Conservation (phyloP, 2,888 invertebrate genomes). For the Glaucopsyche alexis region DNA sequence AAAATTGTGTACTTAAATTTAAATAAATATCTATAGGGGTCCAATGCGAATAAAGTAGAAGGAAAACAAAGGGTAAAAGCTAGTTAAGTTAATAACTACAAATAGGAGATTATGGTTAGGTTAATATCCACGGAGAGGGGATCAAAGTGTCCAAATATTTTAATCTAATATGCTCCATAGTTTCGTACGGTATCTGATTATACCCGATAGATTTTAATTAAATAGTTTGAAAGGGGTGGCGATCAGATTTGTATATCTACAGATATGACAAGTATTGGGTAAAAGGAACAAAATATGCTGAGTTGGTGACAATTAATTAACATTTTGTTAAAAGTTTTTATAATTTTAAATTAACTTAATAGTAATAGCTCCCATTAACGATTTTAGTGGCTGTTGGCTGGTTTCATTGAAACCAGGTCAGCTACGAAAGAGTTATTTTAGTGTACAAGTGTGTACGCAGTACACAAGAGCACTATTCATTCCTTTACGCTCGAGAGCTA, state of each 20-base stretch:
- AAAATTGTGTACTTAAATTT: too few relatives aligned
- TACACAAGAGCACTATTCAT: too few relatives aligned
- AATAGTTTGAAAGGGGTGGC: slow-evolving; percentile 55
- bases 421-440: too few relatives aligned
- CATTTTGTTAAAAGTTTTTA: not conserved
- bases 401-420: too few relatives aligned
- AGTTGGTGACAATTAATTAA: not conserved
- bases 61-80: not conserved
- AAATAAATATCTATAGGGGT: too few relatives aligned
- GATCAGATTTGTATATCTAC: slow-evolving; percentile 31
- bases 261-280: not conserved
- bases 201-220: slow-evolving; percentile 67
- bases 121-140: slow-evolving; percentile 21
- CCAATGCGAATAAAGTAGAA: not conserved
- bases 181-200: slow-evolving; percentile 52
- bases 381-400: too few relatives aligned
- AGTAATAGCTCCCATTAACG: too few relatives aligned
- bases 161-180: slow-evolving; percentile 44
- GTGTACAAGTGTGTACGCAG: too few relatives aligned
- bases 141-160: slow-evolving; percentile 29
- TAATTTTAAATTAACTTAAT: not conserved
- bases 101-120: slow-evolving; percentile 15
- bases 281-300: not conserved
- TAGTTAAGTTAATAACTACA: slow-evolving; percentile 11
- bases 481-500: too few relatives aligned